Percentiles rank a stretch among this genome's conserved stretches.
Conservation (phyloP, 2,113 vertebrate genomes). For the Marcusenius ussheri region DNA sequence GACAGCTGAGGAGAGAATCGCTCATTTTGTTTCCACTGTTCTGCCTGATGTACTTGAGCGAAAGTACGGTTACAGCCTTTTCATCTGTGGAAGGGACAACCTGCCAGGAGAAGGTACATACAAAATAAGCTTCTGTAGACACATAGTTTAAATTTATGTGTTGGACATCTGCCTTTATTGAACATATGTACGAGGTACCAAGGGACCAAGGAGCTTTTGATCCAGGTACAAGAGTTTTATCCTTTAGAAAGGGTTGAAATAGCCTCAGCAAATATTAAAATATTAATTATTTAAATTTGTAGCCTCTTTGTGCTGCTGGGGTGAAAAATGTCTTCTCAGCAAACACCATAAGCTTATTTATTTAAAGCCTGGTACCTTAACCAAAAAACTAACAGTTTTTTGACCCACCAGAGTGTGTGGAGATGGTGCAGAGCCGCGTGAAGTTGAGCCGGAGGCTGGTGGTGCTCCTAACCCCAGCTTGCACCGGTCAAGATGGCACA, state of each 20-base stretch:
- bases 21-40: constrained; percentile 34
- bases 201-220: not conserved
- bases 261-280: not conserved
- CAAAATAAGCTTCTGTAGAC: not conserved
- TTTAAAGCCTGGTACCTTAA: not conserved
- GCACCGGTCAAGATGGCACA: not conserved
- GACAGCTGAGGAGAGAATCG: constrained; percentile 28
- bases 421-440: constrained; percentile 46
- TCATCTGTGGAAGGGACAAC: constrained; percentile 56
- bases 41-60: constrained; percentile 51
- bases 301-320: not conserved
- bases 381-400: not conserved
- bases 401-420: constrained; percentile 42
- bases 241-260: not conserved
- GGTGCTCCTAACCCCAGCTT: constrained; percentile 46
- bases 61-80: constrained; percentile 55
- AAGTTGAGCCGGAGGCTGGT: constrained; percentile 57
- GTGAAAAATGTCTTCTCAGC: not conserved
- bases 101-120: constrained; percentile 55
- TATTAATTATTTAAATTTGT: not conserved
- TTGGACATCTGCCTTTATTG: not conserved
- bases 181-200: not conserved
- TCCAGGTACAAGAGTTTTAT: not conserved
- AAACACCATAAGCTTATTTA: not conserved
- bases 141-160: not conserved